Evolutionary conservation across 2,797 vertebrate species (phyloP).

Genomic region (Microcaecilia unicolor): DNA sequence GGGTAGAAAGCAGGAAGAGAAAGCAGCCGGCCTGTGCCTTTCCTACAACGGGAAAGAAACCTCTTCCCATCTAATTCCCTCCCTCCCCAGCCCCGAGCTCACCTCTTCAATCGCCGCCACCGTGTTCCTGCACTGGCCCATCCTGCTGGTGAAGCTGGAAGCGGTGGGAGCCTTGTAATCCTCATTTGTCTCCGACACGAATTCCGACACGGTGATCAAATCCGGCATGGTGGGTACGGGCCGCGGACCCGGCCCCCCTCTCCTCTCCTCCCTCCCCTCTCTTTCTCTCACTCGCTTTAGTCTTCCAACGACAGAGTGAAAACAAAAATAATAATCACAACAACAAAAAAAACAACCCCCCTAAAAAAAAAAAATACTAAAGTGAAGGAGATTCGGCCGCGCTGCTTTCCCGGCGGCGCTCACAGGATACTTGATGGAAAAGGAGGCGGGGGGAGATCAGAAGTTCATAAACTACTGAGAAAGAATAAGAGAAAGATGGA

Average conservation of each 20-base stretch:
- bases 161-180: conserved; percentile 92
- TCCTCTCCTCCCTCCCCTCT: conserved; percentile 5
- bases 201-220: conserved; percentile 77
- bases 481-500: too few species aligned
- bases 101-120: conserved; percentile 88
- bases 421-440: conserved; percentile 1
- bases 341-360: too few species aligned
- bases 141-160: conserved; percentile 86
- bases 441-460: conserved; percentile 1
- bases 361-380: too few species aligned
- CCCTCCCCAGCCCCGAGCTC: conserved; percentile 24
- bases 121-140: conserved; percentile 79
- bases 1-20: too few species aligned
- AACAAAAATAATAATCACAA: too few species aligned
- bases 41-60: too few species aligned
- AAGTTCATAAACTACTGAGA: too few species aligned
- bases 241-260: conserved; percentile 2
- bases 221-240: conserved; percentile 73
- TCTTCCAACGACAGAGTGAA: too few species aligned
- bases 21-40: background rate
- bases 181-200: conserved; percentile 82
- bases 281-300: too few species aligned
- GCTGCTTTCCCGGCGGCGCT: background rate
- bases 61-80: background rate
- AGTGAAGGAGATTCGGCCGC: too few species aligned